Evolutionary conservation across 2,113 vertebrate species (phyloP), one percentile per base, ranked within the genome.

Genomic region (Archilochus colubris): DNA sequence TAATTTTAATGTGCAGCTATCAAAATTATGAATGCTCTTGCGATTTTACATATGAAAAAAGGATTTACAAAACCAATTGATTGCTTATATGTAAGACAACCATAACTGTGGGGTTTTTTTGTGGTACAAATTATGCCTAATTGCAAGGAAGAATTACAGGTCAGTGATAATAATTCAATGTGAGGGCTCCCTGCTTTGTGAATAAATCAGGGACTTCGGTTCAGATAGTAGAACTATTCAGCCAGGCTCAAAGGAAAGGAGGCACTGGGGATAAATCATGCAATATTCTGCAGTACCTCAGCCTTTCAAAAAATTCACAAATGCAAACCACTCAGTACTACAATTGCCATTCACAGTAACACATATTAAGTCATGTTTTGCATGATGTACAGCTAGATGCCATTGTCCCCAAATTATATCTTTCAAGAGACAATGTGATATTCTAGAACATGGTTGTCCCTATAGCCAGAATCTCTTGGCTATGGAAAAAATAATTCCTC

Each of bases 311-410:
- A 76, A 63, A 62, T 82, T 82, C 79, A 77, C 2, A 0, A 86
- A 80, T 3, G 8, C 30, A 76, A 92, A 88, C 44, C 72, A 36
- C 10, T 78, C 51, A 66, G 38, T 48, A 43, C 28, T 74, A 44
- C 48, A 81, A 46, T 53, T 93, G 43, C 33, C 57, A 69, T 77
- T 69, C 54, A 70, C 82, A 86, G 75, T 68, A 83, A 66, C 74
- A 31, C 68, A 59, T 38, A 48, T n/a, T 54, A 91, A 83, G 74
- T 68, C 64, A 7, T 61, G 53, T 72, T 93, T 88, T 91, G 53
- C 57, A 57, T 86, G 31, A 74, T 95, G 91, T 95, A 43, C 64
- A 92, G 57, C 61, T 53, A 91, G 54, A 77, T 88, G 63, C 44
- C 33, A 10, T 83, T 81, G 31, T 44, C 83, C 48, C 25, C 0